phyloP scores from a whole-genome alignment of 2,113 vertebrate genomes.

The Sylvilagus bachmani region DNA sequence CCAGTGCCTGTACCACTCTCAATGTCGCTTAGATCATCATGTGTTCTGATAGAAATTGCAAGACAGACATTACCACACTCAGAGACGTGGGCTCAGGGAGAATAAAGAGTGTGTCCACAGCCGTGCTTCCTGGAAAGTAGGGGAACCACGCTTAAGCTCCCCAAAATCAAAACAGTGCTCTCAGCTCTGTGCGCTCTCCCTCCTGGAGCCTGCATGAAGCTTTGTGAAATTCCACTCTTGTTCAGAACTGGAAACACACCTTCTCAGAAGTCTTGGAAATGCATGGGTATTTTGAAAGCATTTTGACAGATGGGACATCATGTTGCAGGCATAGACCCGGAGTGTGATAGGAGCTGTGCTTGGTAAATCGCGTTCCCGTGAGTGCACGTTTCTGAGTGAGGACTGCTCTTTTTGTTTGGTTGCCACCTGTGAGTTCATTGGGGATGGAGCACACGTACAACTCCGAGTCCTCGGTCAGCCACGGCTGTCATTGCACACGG shows the following conservation, averaged over 20 bases:
- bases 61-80: background rate
- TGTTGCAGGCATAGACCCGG: background rate
- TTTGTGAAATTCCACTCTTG: background rate
- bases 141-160: background rate
- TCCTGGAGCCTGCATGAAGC: background rate
- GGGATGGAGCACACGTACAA: too few species aligned
- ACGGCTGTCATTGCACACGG: background rate
- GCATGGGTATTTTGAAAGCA: background rate
- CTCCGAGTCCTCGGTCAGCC: background rate
- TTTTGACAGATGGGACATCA: background rate
- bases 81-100: background rate
- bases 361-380: background rate
- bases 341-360: background rate
- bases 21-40: background rate
- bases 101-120: background rate
- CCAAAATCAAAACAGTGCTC: background rate
- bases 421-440: background rate
- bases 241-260: background rate
- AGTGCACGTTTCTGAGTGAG: background rate
- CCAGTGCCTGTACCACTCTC: background rate
- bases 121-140: background rate
- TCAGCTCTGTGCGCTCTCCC: background rate
- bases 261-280: constrained; percentile 15
- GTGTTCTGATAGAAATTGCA: background rate
- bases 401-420: background rate